Evolutionary conservation across 2,797 vertebrate genomes (phyloP), one percentile per base, ranked within the genome.

Genomic region (Yasuhikotakia modesta): DNA sequence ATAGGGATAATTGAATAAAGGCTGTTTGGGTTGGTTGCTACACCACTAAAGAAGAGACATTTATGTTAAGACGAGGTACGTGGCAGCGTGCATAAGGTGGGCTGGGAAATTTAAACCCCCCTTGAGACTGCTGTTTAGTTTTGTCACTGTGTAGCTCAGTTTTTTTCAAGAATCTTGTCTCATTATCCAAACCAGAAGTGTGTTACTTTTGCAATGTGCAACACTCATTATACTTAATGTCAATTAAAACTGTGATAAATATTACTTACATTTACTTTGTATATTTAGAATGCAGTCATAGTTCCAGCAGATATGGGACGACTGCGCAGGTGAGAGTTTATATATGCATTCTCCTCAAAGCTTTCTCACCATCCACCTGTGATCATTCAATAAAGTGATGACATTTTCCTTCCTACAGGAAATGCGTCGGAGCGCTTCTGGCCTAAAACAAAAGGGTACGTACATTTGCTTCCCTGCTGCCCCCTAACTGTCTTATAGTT

Each of bases 351-450:
- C 84, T 82, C 73, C 82, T 80, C 75, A 52, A n/a, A 79, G 61
- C 64, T 60, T 39, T 77, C 50, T 73, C 64, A 39, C 32, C 50
- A 76, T 48, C 76, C 58, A 70, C 80, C 76, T 76, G 52, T 78
- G 79, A 79, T 83, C 77, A 60, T 67, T 81, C 68, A 73, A 66
- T 79, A 83, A 85, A 85, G 84, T 84, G 81, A 84, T 85, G 85
- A 85, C 84, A 80, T 86, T 84, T 82, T 82, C 73, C 35, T 78
- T 65, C 60, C 45, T 27, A 64, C 46, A 61, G 24, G 11, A 57
- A 73, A 77, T 17, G 61, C 76, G 55, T 22, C 58, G 35, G 16
- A 65, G 52, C 61, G 46, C 79, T 73, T 52, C 67, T 69, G 68
- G 63, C 78, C 73, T 71, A 58, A 79, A 32, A 84, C 78, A 80